Base-by-base conservation (phyloP, 2,113 vertebrate genomes). In the Hydrolagus affinis region DNA sequence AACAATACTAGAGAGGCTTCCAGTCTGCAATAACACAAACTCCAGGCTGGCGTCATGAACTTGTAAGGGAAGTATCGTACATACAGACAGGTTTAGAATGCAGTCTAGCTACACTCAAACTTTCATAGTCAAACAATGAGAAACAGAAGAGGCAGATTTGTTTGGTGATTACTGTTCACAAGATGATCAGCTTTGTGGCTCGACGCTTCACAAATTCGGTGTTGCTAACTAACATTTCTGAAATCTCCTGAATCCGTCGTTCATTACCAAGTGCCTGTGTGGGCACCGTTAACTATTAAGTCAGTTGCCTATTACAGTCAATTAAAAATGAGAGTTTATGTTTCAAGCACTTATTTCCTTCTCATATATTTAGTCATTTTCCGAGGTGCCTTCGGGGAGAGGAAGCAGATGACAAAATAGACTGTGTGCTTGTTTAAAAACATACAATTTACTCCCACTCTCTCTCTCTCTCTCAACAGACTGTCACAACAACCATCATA, bases 361-460 rank as follows among this genome's bases (percentile, higher is more conserved):
- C 25, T 32, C 25, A 17, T 9, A 83, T 28, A 83, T 30, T 83
- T 68, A 83, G 59, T 68, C 66, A 60, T 62, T 30, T 83, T 83
- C 25, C 3, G 1, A 68, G 44, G 32, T 83, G 17, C 78, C 25
- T 25, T 7, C 15, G 66, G 62, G 78, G 66, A 60, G 66, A 32
- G 78, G 60, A 83, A 83, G 28, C 78, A 64, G 77, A 64, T 83
- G 78, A 83, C 62, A 83, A 83, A 83, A 66, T 28, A 68, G 60
- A 66, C 28, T 66, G 12, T 25, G 66, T 83, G 78, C 19, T 66
- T 83, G 66, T 66, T 68, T 83, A 83, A 83, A 66, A 21, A 15
- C 0, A 19, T 23, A 23, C 23, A 17, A 25, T 28, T 12, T 7
- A 25, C 28, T 64, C 57, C 59, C 66, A 30, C 19, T 83, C 62